Evolutionary conservation across 2,888 invertebrate genomes (phyloP), one percentile per base, ranked within the genome.

Genomic region (Torymus texanus): DNA sequence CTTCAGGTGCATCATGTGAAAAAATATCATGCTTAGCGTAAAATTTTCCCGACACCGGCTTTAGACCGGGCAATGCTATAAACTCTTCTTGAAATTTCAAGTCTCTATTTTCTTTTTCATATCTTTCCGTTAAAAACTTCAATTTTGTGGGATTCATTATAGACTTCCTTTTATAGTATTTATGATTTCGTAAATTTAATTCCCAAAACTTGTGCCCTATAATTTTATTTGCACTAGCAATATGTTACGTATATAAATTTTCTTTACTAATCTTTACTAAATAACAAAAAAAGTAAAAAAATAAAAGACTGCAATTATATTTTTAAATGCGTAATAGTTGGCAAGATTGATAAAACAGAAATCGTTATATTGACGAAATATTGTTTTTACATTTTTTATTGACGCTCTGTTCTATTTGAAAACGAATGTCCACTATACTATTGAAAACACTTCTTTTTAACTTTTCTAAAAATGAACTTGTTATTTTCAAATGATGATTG

Each of bases 11-110:
- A 18, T 85, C 80, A 0, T 81, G 65, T 1, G 71, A 16, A 3
- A 83, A 65, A 29, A 80, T 83, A 3, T 90, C 89, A 72, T 88
- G 88, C 79, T 79, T 86, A 2, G 89, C 86, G 68, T 90, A 90
- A 83, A 89, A 89, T 77, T 89, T 89, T 12, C 84, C 83, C 2
- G 89, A 87, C 5, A 89, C 77, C 11, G 85, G 71, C 70, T 85
- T 83, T 21, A 83, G 78, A 29, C 78, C 81, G 2, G 81, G 78
- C 8, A 85, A 82, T 2, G 86, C 84, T 2, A 83, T 82, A 72
- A 88, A 88, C 14, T 86, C 81, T 58, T 88, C 85, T 2, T 83
- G 83, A 29, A 88, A 77, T 68, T 71, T 84, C 4, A 85, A 75
- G 13, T 81, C 77, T 58, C 76, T 82, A 21, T 86, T 87, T 59